A percentile compares a stretch with the other conserved stretches of the same genome.
Conservation (phyloP, 2,113 vertebrate species). For the Daphoenositta chrysoptera region DNA sequence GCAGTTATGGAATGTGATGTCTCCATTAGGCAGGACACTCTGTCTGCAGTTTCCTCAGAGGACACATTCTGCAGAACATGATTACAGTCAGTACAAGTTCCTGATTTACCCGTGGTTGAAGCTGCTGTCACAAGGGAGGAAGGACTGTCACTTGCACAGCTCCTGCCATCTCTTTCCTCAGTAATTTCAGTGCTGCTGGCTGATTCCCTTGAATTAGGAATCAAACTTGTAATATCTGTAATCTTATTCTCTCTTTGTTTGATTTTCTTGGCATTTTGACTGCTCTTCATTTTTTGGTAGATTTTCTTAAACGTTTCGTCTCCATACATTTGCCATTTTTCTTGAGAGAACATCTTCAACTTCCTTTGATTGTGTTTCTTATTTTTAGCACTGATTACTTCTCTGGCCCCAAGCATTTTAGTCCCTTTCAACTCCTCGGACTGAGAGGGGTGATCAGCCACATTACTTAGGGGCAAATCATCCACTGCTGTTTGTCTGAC, state of each 20-base stretch:
- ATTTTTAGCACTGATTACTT: slow-evolving; percentile 46
- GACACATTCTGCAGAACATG: neutral
- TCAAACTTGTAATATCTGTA: neutral
- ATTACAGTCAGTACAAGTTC: neutral
- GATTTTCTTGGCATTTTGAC: slow-evolving; percentile 51
- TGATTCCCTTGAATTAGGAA: neutral
- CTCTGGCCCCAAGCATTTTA: slow-evolving; percentile 49
- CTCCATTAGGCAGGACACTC: neutral
- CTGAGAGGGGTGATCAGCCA: slow-evolving; percentile 23
- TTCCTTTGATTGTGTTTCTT: slow-evolving; percentile 79
- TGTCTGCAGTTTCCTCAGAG: neutral
- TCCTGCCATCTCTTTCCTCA: neutral
- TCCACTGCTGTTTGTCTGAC: slow-evolving; percentile 92
- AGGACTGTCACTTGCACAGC: neutral
- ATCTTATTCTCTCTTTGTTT: slow-evolving; percentile 1
- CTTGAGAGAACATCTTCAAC: slow-evolving; percentile 86
- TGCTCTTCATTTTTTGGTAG: slow-evolving; percentile 77
- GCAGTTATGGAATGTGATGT: neutral
- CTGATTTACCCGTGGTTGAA: neutral
- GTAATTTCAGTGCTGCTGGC: neutral
- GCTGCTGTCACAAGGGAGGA: neutral
- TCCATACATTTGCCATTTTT: slow-evolving; percentile 95
- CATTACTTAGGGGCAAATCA: slow-evolving; percentile 72
- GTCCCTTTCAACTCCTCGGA: slow-evolving; percentile 61
- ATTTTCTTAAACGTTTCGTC: slow-evolving; percentile 89